A percentile compares a stretch with the other conserved stretches of the same genome.
These are phyloP conservation scores for Drosophila phalerata DNA, from an alignment of 2,888 invertebrate species.

Conservation along the genomic window DNA sequence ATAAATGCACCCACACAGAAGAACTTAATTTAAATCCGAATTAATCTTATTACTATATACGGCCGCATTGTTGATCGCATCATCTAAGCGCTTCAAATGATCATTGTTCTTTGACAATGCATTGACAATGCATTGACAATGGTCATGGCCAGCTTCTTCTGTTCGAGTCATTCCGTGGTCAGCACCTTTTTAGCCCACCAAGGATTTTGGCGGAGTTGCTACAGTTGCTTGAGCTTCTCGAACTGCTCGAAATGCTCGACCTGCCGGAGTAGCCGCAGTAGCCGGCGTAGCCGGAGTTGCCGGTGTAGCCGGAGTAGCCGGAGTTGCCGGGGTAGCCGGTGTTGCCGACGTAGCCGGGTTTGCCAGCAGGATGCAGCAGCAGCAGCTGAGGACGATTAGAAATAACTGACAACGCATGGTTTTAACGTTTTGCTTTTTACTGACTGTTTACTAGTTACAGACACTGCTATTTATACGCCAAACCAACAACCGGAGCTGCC, in stretches of 20 bases:
- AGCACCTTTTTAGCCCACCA: neutral
- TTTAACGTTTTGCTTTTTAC: neutral
- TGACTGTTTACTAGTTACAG: neutral
- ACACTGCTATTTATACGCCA: conserved; percentile 30
- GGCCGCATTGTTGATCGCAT: conserved; percentile 18
- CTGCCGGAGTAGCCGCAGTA: too few species aligned
- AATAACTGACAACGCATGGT: conserved; percentile 25
- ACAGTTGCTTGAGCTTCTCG: too few species aligned
- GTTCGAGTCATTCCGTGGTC: conserved; percentile 1
- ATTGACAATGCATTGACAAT: conserved; percentile 4
- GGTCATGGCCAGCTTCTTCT: conserved; percentile 9
- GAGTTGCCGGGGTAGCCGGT: too few species aligned
- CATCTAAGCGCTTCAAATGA: conserved; percentile 29
- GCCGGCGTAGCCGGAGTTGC: too few species aligned
- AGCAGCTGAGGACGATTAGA: neutral
- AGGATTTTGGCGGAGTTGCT: neutral
- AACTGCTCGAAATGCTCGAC: too few species aligned
- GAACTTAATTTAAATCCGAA: neutral
- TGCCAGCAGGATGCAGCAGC: conserved; percentile 12
- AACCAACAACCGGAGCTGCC: neutral
- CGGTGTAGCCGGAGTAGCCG: too few species aligned
- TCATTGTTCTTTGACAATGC: neutral
- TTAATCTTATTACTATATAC: neutral
- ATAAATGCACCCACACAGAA: conserved; percentile 4
- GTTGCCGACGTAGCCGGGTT: too few species aligned